Evolutionary conservation across 2,888 invertebrate species (phyloP), one percentile per base, ranked within the genome.

Genomic region (Pseudococcus longispinus): DNA sequence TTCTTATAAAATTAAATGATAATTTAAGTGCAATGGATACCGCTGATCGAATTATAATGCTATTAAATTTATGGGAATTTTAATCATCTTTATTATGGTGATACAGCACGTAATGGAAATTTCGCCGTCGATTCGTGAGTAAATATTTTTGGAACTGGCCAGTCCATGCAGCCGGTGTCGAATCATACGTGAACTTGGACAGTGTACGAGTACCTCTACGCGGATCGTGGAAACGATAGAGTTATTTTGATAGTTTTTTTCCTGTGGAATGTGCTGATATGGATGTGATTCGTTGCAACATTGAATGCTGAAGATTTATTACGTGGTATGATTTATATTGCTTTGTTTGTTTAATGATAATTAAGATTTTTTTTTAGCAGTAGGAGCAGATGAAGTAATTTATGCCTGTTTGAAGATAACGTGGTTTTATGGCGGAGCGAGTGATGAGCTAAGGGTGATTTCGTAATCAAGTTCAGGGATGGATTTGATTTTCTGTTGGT

Each of bases 1-100:
- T 84, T 65, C 84, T 84, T 84, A 84, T 84, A 65, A 84, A 84
- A 84, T 84, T 32, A 84, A 84, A 84, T 32, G 29, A 83, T 51
- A 55, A 18, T 55, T 83, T 29, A 83, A 83, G 26, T 83, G 83
- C 55, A 83, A 83, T 55, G 55, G 83, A 83, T 46, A 83, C 83
- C 32, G 29, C 51, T 83, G 74, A 74, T 74, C 74, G 26, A 74
- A 74, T 74, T n/a, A 74, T 74, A 74, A 83, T 82, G 82, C 83
- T 83, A 55, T 51, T 51, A 83, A 55, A 51, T 84, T 51, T 55
- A 84, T 51, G 84, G 60, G 84, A 84, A 84, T 84, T 84, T 84
- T 84, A 74, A 74, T 74, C 74, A 37, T 74, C 74, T 74, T 74
- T 74, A 74, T 74, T 74, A 37, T 32, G 29, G 37, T 74, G 74